Evolutionary conservation across 1,140 invertebrate species (phyloP).

Genomic region (Rhagoletis pomonella): DNA sequence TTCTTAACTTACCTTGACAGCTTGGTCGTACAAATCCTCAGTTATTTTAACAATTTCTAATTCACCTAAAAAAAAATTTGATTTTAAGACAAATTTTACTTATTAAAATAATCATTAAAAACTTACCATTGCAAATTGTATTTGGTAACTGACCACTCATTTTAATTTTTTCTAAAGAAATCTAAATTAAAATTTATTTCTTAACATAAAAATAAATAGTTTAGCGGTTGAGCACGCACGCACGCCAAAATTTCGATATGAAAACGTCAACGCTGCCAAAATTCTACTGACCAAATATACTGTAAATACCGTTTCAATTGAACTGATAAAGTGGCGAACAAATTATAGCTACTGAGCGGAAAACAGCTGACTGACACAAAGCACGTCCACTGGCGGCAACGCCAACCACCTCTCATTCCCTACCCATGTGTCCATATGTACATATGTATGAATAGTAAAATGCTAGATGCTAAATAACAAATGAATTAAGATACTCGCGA

Average conservation of each 20-base stretch:
- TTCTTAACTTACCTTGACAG: conserved; percentile 53
- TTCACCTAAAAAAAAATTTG: conserved; percentile 57
- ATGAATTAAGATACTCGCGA: conserved; percentile 11
- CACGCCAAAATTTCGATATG: neutral
- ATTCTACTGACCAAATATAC: neutral
- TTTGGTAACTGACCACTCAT: conserved; percentile 8
- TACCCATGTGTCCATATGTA: neutral
- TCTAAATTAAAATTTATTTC: no score
- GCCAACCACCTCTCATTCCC: no score
- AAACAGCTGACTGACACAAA: neutral
- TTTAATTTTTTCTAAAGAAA: neutral
- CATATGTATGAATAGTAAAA: neutral
- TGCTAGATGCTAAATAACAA: conserved; percentile 41
- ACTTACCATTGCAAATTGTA: conserved; percentile 54
- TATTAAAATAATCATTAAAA: neutral
- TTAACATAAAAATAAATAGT: neutral
- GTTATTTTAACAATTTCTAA: conserved; percentile 59
- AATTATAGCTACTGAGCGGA: neutral
- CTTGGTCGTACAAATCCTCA: conserved; percentile 56
- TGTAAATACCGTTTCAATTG: neutral
- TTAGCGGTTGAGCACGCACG: neutral
- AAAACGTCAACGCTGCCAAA: neutral
- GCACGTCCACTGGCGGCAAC: neutral
- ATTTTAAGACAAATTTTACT: neutral
- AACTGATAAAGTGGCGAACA: neutral